Percentiles rank a stretch among this genome's conserved stretches.
These are phyloP conservation scores for Microtus oregoni DNA, from an alignment of 2,113 vertebrate species.

Conservation along the genomic window DNA sequence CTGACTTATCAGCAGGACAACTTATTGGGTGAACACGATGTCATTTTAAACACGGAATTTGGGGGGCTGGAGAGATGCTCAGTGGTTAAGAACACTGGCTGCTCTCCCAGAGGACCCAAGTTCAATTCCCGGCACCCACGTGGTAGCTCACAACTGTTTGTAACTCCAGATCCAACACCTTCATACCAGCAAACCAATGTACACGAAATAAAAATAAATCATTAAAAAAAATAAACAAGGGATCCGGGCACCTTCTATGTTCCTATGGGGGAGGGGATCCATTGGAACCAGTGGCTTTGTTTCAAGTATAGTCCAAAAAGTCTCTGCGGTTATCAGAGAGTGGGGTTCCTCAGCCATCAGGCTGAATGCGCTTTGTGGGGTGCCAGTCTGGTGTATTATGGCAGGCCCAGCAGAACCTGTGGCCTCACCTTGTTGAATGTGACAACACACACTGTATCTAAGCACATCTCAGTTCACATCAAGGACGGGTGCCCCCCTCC, in stretches of 20 bases:
- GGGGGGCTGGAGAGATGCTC: background rate
- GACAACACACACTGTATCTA: background rate
- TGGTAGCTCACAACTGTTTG: background rate
- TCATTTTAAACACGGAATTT: background rate
- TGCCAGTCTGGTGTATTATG: too few relatives aligned
- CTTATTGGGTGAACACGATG: rapidly evolving
- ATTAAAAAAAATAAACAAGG: background rate
- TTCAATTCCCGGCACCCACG: background rate
- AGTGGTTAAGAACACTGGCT: background rate
- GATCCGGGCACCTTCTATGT: background rate
- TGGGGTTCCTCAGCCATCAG: rapidly evolving
- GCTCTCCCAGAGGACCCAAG: background rate
- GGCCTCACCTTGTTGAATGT: background rate
- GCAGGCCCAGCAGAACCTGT: background rate
- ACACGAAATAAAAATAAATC: background rate
- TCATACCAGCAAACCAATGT: background rate
- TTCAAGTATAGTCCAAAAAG: background rate
- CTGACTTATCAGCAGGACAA: background rate
- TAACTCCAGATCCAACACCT: background rate
- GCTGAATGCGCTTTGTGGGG: background rate
- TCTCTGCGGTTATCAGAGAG: background rate
- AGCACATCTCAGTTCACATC: too few relatives aligned
- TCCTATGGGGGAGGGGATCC: background rate
- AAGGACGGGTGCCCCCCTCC: rapidly evolving
- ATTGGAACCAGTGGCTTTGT: background rate